Evolutionary conservation across 1,140 invertebrate species (phyloP).

Genomic region (Anastrepha ludens): DNA sequence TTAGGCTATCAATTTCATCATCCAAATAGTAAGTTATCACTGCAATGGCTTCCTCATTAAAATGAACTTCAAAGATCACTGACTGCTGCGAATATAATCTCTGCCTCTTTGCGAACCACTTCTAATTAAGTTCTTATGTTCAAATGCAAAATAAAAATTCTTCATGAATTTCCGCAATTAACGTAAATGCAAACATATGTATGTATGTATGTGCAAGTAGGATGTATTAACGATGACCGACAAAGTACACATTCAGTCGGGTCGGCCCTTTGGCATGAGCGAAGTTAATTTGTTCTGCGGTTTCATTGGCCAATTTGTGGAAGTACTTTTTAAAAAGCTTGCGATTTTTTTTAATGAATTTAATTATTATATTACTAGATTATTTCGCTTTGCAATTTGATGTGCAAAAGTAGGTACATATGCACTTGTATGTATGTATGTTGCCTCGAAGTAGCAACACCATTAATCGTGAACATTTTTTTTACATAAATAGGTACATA

Average conservation of each 20-base stretch:
- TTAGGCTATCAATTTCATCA: no score
- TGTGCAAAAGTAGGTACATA: background rate
- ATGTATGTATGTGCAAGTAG: background rate
- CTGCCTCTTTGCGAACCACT: no score
- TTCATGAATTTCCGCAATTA: slow-evolving; percentile 21
- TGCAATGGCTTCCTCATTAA: no score
- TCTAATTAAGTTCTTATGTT: background rate
- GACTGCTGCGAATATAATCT: no score
- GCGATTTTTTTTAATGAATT: background rate
- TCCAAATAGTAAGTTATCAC: no score
- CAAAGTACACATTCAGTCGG: background rate
- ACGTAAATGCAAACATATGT: background rate
- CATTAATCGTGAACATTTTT: background rate
- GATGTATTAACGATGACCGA: background rate
- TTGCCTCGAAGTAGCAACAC: background rate
- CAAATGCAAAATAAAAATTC: background rate
- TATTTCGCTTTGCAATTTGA: background rate
- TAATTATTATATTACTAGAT: background rate
- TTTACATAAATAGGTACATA: background rate
- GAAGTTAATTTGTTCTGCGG: background rate
- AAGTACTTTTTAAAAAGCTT: background rate
- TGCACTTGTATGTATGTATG: no score
- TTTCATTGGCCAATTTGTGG: slow-evolving; percentile 2
- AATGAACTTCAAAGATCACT: no score
- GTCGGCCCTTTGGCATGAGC: background rate